Evolutionary conservation across 2,797 vertebrate genomes (phyloP), one percentile per base, ranked within the genome.

Genomic region (Diplodus puntazzo): DNA sequence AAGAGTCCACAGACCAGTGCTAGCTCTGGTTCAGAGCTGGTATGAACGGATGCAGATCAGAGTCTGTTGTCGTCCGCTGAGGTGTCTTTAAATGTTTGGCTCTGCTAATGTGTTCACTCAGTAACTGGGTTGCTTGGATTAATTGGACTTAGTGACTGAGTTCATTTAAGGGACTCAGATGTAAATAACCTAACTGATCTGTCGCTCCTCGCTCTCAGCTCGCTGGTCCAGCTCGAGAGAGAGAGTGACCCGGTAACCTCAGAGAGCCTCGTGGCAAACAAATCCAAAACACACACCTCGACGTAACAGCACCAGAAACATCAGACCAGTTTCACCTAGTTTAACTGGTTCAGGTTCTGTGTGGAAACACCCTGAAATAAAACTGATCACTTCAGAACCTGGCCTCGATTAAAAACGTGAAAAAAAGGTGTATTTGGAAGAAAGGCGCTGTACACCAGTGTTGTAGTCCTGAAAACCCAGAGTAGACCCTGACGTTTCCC

Each of bases 131-230:
- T 81, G 39, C 61, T 79, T 65, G 63, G 61, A 81, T 72, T 88
- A 88, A 88, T 79, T 82, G 69, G 79, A 73, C 78, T 91, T 81
- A 78, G 50, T 21, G 67, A 77, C 52, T 30, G 50, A 79, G 50
- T 79, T 88, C 88, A 87, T 81, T 39, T 6, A 42, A 79, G 57
- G 42, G 53, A 82, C 75, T 76, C 64, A 62, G 58, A 64, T 73
- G 58, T 85, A 73, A 86, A 69, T 74, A 83, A 80, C 10, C 58
- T 23, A 4, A 53, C 53, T 23, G 58, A 21, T 43, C 39, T 0
- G 34, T 54, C 18, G 23, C 20, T 43, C n/a, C 23, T 27, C 30
- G 5, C 55, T 58, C 65, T 68, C 66, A 46, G 67, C 45, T 3
- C 54, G 57, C 55, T 74, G 42, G 76, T 77, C 76, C 64, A 63